A percentile compares a stretch with the other conserved stretches of the same genome.
Evolutionary conservation across 2,797 vertebrate genomes (phyloP).

Genomic region (Hirundo rustica): DNA sequence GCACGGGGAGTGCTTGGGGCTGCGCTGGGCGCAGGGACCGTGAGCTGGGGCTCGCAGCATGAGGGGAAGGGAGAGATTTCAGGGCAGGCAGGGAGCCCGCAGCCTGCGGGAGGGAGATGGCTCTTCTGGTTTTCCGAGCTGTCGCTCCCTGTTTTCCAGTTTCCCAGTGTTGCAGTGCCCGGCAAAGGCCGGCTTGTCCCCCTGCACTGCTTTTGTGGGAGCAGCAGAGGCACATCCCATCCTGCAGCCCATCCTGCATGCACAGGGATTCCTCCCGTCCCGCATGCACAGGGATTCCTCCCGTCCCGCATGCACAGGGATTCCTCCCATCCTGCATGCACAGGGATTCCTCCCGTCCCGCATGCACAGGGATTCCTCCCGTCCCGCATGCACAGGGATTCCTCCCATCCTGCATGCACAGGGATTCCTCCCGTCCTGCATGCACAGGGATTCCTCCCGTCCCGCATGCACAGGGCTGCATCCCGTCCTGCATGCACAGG

Average conservation of each 20-base stretch:
- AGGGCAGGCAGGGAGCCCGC: not conserved
- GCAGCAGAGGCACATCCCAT: accelerated
- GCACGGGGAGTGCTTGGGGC: accelerated
- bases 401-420: accelerated
- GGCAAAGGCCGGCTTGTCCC: not conserved
- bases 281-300: not conserved
- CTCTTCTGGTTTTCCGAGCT: not conserved
- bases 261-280: accelerated
- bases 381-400: not conserved
- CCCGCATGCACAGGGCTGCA: not conserved
- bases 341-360: not conserved
- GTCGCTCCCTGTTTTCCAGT: accelerated
- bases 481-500: accelerated
- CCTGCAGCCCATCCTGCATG: accelerated
- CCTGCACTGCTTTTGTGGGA: not conserved
- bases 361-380: not conserved
- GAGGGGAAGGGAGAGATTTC: not conserved
- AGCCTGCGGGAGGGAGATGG: not conserved
- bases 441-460: accelerated
- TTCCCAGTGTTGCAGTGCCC: accelerated
- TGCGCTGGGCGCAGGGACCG: accelerated
- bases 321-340: accelerated
- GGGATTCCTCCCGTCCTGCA: accelerated
- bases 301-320: accelerated
- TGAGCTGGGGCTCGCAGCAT: not conserved